Evolutionary conservation across 2,113 vertebrate species (phyloP).

Genomic region (Xiphophorus maculatus): DNA sequence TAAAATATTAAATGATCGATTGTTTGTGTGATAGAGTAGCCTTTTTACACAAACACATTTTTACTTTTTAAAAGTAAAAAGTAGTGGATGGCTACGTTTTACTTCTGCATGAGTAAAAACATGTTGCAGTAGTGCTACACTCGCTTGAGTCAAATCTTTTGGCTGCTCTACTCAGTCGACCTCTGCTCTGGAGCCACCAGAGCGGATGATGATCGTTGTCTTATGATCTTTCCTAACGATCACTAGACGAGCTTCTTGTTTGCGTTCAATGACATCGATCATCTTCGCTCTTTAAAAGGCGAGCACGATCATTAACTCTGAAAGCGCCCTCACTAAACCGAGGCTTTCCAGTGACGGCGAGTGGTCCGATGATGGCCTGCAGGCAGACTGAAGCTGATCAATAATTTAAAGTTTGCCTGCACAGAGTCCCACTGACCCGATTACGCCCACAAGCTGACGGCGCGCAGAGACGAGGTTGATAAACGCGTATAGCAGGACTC

Average conservation of each 20-base stretch:
- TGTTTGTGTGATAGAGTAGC: too few species aligned
- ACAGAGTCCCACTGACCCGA: constrained; percentile 64
- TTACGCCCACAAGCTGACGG: constrained; percentile 29
- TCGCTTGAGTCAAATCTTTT: too few species aligned
- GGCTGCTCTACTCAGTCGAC: too few species aligned
- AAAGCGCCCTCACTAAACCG: constrained; percentile 12
- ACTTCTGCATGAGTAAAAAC: too few species aligned
- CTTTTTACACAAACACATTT: too few species aligned
- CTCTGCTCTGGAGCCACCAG: too few species aligned
- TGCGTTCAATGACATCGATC: not conserved
- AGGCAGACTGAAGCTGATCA: constrained; percentile 53
- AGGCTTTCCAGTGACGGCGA: constrained; percentile 24
- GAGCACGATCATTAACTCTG: not conserved
- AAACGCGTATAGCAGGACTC: not conserved
- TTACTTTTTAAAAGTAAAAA: too few species aligned
- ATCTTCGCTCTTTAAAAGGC: not conserved
- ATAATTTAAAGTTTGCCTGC: constrained; percentile 64
- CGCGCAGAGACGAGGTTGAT: not conserved
- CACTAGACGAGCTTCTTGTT: not conserved
- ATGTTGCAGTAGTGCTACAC: too few species aligned
- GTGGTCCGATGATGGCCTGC: constrained; percentile 35
- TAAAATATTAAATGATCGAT: too few species aligned
- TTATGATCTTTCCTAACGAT: not conserved
- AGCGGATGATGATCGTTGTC: too few species aligned
- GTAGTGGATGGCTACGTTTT: too few species aligned